Base-by-base conservation (phyloP, 2,113 vertebrate genomes). In the Scatophagus argus region DNA sequence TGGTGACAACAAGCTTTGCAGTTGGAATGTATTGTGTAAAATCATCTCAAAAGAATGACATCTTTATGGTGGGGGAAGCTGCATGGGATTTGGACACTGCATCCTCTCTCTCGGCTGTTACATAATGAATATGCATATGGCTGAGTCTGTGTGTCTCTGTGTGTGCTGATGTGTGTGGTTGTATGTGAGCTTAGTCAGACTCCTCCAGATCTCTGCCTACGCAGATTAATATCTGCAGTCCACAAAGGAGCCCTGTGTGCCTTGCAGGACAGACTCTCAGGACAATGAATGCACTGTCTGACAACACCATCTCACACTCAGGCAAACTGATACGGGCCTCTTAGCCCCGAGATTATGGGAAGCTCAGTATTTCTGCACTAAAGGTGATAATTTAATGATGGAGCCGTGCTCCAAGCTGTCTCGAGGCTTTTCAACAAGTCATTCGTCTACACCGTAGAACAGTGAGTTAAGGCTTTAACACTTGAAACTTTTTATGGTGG, bases 191-290 rank as follows among this genome's bases (percentile, higher is more conserved):
- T 90, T 87, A 91, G 81, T 76, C 90, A 85, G 77, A 84, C 88
- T 89, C 87, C 89, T 89, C 89, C 87, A 87, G 74, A 91, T 91
- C 80, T 88, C 82, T 85, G 87, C 86, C 86, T 85, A 75, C 64
- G 87, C 84, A 91, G 90, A 93, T 92, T 93, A 86, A 92, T 93
- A 93, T 92, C 91, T 88, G 84, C 81, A 17, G 80, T 77, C 74
- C 74, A 94, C 92, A 94, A 92, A 93, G 91, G 77, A 74, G 63
- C 74, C 79, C 88, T 89, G 85, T 93, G 88, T 91, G 83, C 79
- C 67, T 59, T n/a, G 65, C 89, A 87, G 86, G 85, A 92, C 84
- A 90, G 79, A 87, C 49, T 86, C 73, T 79, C 59, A 73, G 89
- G 87, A 93, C 92, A 94, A 90, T 85, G 85, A 82, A 62, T 89